Evolutionary conservation across 2,888 invertebrate genomes (phyloP), one percentile per base, ranked within the genome.

Genomic region (Belgica antarctica): DNA sequence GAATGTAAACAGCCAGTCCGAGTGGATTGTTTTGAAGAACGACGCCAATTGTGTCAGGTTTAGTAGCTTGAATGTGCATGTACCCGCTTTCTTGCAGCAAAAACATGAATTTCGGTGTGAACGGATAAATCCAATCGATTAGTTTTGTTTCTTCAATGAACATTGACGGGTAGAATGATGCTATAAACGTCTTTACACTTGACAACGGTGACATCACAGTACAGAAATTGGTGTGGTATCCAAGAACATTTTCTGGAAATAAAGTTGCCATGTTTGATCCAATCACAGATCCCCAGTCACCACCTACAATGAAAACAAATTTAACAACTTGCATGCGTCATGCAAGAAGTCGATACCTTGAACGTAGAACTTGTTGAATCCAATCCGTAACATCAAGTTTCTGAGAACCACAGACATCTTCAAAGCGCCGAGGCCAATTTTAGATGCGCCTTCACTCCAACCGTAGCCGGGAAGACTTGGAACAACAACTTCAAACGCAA

Each of bases 21-120:
- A 86, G 83, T 0, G 94, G 94, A 0, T 90, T 89, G 73, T 92
- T 89, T 17, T 83, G 81, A 31, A 94, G 77, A 0, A 82, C 88
- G 1, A 85, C 81, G 19, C 92, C 94, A 73, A 92, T 81, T 0
- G 94, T 93, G 75, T 95, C 94, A 12, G 95, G 94, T 77, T 93
- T 94, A 0, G 94, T 92, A 0, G 90, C 85, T 76, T 95, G 94
- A 3, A 94, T 73, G 76, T 94, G 93, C 74, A 89, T 77, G 73
- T 87, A 87, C 1, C 86, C 87, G n/a, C 74, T 75, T 76, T 86
- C 85, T 73, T 78, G 75, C 1, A 83, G 5, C 0, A 79, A 10
- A 63, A 72, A 74, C 4, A 65, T 31, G 0, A 78, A 71, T 12
- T 75, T 76, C 0, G 70, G 61, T 2, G 25, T n/a, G 8, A 59